Conservation (phyloP, 1,140 invertebrate genomes). For the Drosophila elegans region DNA sequence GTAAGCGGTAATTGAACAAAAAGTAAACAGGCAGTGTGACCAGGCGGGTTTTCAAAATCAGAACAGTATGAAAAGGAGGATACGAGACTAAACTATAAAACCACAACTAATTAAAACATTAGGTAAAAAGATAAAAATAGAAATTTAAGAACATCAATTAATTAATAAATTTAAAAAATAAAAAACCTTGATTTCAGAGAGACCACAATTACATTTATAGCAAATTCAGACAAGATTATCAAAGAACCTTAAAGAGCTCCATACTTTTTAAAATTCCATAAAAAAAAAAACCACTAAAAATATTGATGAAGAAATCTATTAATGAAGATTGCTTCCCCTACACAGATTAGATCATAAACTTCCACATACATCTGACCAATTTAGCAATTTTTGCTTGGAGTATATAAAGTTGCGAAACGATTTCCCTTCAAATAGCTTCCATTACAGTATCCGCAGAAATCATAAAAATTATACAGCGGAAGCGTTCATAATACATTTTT, state of each 20-base stretch:
- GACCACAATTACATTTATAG: too few relatives aligned
- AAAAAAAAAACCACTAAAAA: too few relatives aligned
- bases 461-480: slow-evolving; percentile 52
- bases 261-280: too few relatives aligned
- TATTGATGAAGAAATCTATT: not conserved
- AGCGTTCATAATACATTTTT: slow-evolving; percentile 57
- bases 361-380: not conserved
- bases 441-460: slow-evolving; percentile 48
- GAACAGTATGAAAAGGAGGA: not conserved
- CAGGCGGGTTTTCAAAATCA: slow-evolving; percentile 29
- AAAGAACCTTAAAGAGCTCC: too few relatives aligned
- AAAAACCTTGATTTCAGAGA: not conserved
- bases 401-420: slow-evolving; percentile 9
- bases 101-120: too few relatives aligned
- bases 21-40: slow-evolving; percentile 32
- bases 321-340: not conserved
- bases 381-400: slow-evolving; percentile 13
- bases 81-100: too few relatives aligned
- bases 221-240: too few relatives aligned
- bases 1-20: slow-evolving; percentile 52
- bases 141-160: too few relatives aligned
- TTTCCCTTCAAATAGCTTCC: slow-evolving; percentile 45
- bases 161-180: not conserved
- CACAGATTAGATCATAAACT: not conserved
- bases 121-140: too few relatives aligned